Evolutionary conservation across 2,797 vertebrate species (phyloP).

Genomic region (Balearica regulorum): DNA sequence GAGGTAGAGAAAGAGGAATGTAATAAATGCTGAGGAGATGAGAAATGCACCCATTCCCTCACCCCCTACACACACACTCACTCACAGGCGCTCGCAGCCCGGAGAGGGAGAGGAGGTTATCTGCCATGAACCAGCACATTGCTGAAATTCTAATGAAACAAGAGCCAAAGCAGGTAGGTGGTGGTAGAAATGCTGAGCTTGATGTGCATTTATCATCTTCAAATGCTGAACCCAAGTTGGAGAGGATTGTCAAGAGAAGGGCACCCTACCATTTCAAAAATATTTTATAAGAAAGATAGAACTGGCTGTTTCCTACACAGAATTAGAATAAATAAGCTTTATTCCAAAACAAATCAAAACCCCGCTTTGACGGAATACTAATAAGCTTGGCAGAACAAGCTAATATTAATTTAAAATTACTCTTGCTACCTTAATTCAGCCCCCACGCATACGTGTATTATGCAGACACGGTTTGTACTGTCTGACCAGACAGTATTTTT

Average conservation of each 20-base stretch:
- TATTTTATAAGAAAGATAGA: slow-evolving; percentile 31
- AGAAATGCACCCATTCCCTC: background rate
- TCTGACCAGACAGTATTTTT: background rate
- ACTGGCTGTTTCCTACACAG: background rate
- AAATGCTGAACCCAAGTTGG: slow-evolving; percentile 45
- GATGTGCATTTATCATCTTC: slow-evolving; percentile 58
- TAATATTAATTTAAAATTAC: background rate
- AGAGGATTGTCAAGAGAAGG: slow-evolving; percentile 38
- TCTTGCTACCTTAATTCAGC: background rate
- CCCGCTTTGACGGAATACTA: background rate
- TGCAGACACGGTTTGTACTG: background rate
- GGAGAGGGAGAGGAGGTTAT: slow-evolving; percentile 17
- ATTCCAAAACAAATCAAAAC: background rate
- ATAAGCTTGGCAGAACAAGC: background rate
- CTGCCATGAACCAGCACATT: slow-evolving; percentile 28
- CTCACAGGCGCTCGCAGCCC: background rate
- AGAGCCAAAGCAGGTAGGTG: slow-evolving; percentile 60
- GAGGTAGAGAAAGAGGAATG: slow-evolving; percentile 46
- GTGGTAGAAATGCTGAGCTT: slow-evolving; percentile 59
- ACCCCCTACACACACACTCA: slow-evolving; percentile 4
- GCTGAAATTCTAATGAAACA: slow-evolving; percentile 52
- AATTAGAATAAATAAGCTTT: background rate
- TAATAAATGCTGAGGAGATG: slow-evolving; percentile 57
- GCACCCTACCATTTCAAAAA: slow-evolving; percentile 48
- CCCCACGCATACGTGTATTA: background rate